A percentile compares a stretch with the other conserved stretches of the same genome.
Conservation (phyloP, 2,113 vertebrate genomes). For the Corythoichthys haematopterus region DNA sequence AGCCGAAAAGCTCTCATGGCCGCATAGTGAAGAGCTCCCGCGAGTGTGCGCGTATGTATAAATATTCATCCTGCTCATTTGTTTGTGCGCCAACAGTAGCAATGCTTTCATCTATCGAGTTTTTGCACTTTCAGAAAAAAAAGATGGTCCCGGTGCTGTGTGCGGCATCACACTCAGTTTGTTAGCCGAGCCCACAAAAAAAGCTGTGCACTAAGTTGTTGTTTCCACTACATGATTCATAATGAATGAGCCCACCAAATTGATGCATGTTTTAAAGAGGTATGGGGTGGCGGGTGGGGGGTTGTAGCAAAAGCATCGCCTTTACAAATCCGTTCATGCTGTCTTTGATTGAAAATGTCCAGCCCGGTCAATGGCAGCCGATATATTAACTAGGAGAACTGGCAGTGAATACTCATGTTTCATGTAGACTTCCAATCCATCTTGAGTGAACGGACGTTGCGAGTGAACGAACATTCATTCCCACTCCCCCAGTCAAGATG, state of each 20-base stretch:
- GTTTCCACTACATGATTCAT: not conserved
- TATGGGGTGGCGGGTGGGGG: not conserved
- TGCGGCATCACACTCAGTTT: slow-evolving; percentile 4
- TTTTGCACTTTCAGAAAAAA: slow-evolving; percentile 50
- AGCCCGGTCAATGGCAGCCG: too few species aligned
- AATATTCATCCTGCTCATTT: slow-evolving; percentile 60
- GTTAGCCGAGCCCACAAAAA: slow-evolving; percentile 1
- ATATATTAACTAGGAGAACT: too few species aligned
- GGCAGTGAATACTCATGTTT: too few species aligned
- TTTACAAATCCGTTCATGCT: too few species aligned
- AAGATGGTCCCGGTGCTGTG: slow-evolving; percentile 24
- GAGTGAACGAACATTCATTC: too few species aligned
- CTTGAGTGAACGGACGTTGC: too few species aligned
- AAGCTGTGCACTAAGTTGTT: not conserved
- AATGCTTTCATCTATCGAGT: slow-evolving; percentile 55
- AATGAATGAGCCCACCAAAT: slow-evolving; percentile 2
- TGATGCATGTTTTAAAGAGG: not conserved
- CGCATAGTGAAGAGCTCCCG: slow-evolving; percentile 50
- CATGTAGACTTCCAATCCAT: too few species aligned
- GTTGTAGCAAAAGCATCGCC: not conserved
- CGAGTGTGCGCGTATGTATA: slow-evolving; percentile 52
- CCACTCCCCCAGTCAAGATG: too few species aligned
- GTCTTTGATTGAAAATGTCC: too few species aligned
- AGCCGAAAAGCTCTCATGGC: slow-evolving; percentile 37
- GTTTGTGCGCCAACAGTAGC: slow-evolving; percentile 53